Conservation (phyloP, 2,797 vertebrate species). For the Enteromius viviparus region DNA sequence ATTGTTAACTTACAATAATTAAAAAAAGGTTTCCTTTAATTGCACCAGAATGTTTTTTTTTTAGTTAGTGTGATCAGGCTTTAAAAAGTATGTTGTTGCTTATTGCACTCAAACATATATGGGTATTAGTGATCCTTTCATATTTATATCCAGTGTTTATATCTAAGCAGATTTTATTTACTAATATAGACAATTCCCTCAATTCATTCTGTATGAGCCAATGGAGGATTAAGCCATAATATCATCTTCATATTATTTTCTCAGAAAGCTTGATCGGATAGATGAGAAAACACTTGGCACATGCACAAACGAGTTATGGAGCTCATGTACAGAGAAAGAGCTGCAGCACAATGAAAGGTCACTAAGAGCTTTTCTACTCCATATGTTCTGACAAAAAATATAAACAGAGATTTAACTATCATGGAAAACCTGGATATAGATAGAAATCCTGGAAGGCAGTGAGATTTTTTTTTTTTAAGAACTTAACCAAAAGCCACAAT, state of each 20-base stretch:
- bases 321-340: background rate
- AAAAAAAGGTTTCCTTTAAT: too few species aligned
- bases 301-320: background rate
- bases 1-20: too few species aligned
- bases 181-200: slow-evolving; percentile 12
- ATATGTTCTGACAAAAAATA: slow-evolving; percentile 13
- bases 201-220: slow-evolving; percentile 1
- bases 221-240: slow-evolving; percentile 29
- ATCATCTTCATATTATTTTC: background rate
- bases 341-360: background rate
- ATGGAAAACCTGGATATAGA: background rate
- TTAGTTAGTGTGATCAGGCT: background rate
- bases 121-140: background rate
- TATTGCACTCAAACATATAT: background rate
- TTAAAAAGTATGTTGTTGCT: background rate
- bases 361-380: background rate
- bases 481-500: background rate
- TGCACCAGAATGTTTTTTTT: too few species aligned
- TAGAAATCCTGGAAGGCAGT: background rate
- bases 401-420: background rate
- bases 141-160: slow-evolving; percentile 12
- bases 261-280: slow-evolving; percentile 6
- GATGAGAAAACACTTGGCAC: background rate
- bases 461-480: too few species aligned
- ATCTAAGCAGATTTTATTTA: slow-evolving; percentile 16